These are phyloP conservation scores for Centrocercus urophasianus DNA, from an alignment of 2,113 vertebrate species.

Conservation along the genomic window DNA sequence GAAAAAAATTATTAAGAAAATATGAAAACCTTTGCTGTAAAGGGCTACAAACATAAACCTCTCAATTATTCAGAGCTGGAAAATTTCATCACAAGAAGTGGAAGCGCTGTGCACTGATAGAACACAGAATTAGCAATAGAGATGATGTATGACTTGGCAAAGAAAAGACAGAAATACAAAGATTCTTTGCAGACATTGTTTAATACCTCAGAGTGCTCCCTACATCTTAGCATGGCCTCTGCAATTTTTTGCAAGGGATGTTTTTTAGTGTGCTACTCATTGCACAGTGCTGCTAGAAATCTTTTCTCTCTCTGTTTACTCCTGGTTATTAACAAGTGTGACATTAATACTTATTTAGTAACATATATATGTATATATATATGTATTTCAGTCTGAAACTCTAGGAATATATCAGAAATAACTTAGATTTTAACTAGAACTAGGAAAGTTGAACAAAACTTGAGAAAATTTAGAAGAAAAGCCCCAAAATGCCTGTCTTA, in stretches of 20 bases:
- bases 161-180: slow-evolving; percentile 15
- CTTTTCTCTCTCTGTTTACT: background rate
- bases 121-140: background rate
- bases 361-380: too few species aligned
- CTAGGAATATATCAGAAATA: background rate
- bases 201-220: background rate
- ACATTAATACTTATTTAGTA: background rate
- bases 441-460: background rate
- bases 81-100: background rate
- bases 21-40: background rate
- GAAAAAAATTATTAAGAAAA: background rate
- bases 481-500: background rate
- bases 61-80: slow-evolving; percentile 23
- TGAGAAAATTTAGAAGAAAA: background rate
- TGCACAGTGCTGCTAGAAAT: background rate
- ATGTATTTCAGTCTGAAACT: background rate
- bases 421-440: background rate
- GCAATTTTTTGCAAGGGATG: background rate
- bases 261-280: background rate
- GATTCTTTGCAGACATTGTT: background rate
- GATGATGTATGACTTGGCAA: background rate
- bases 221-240: background rate
- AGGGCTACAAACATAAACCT: background rate
- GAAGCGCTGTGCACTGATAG: background rate
- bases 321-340: background rate